These are phyloP conservation scores for Pelecanus crispus DNA, from an alignment of 2,113 vertebrate species.

Conservation along the genomic window DNA sequence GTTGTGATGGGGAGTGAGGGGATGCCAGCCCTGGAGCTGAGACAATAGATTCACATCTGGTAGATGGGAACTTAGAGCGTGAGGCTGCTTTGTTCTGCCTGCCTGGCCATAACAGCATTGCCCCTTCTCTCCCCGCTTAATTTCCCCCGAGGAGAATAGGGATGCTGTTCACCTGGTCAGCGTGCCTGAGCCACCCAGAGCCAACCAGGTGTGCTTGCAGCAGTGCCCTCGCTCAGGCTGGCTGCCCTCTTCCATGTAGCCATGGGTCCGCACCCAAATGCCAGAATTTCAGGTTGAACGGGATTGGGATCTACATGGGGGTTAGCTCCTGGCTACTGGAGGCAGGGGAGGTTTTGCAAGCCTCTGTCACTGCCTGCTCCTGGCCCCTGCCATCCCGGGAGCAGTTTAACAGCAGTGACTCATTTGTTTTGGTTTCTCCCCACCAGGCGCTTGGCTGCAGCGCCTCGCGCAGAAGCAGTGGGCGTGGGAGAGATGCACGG, in stretches of 20 bases:
- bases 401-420: constrained; percentile 29
- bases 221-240: not conserved
- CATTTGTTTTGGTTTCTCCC: constrained; percentile 45
- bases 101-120: not conserved
- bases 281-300: not conserved
- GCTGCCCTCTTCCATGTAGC: not conserved
- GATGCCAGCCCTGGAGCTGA: not conserved
- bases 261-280: fast-evolving
- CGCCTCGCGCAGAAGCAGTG: not conserved
- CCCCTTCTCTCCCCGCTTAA: not conserved
- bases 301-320: not conserved
- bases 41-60: constrained; percentile 54
- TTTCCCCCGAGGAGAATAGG: not conserved
- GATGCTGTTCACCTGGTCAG: not conserved
- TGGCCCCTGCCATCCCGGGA: not conserved
- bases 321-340: not conserved
- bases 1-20: not conserved
- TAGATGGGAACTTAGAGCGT: not conserved
- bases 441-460: not conserved
- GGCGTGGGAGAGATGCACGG: not conserved
- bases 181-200: fast-evolving
- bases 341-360: constrained; percentile 19
- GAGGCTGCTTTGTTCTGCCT: constrained; percentile 45
- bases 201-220: not conserved
- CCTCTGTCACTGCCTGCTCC: not conserved